A percentile compares a stretch with the other conserved stretches of the same genome.
Evolutionary conservation across 2,113 vertebrate genomes (phyloP).

Genomic region (Barbus barbus): DNA sequence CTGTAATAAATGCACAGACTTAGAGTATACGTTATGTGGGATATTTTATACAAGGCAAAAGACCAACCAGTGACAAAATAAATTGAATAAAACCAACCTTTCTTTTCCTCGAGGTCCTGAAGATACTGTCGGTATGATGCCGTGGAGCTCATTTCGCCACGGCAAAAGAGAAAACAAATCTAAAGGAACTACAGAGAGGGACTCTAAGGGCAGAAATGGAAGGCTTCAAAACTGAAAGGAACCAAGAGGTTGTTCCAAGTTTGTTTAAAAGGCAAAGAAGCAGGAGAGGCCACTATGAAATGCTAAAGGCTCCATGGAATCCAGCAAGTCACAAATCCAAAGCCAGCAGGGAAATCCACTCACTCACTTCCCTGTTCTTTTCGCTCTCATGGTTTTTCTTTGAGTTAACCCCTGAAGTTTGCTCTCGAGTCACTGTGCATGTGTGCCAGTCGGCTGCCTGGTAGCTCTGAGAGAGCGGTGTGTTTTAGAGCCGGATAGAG

Average conservation of each 20-base stretch:
- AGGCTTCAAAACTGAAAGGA: conserved; percentile 1
- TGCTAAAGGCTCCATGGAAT: conserved; percentile 13
- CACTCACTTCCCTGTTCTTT: conserved; percentile 31
- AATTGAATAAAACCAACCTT: conserved; percentile 70
- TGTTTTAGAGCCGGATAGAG: conserved; percentile 71
- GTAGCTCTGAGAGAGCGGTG: conserved; percentile 57
- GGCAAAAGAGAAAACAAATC: conserved; percentile 10
- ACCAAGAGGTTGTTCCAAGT: conserved; percentile 14
- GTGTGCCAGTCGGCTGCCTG: conserved; percentile 33
- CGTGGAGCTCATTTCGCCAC: conserved; percentile 68
- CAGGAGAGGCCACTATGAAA: neutral
- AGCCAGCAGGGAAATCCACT: conserved; percentile 62
- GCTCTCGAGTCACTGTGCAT: neutral
- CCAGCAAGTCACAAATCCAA: conserved; percentile 54
- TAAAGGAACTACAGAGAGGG: neutral
- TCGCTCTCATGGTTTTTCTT: conserved; percentile 38
- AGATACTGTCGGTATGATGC: conserved; percentile 77
- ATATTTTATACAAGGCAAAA: neutral
- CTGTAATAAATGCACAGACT: neutral
- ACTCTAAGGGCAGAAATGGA: neutral
- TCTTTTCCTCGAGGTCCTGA: conserved; percentile 75
- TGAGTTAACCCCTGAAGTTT: neutral
- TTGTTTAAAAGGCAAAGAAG: neutral
- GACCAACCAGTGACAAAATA: neutral
- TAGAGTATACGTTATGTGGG: neutral